These are phyloP conservation scores for Agrotis exclamationis DNA, from an alignment of 2,888 invertebrate species.

Conservation along the genomic window DNA sequence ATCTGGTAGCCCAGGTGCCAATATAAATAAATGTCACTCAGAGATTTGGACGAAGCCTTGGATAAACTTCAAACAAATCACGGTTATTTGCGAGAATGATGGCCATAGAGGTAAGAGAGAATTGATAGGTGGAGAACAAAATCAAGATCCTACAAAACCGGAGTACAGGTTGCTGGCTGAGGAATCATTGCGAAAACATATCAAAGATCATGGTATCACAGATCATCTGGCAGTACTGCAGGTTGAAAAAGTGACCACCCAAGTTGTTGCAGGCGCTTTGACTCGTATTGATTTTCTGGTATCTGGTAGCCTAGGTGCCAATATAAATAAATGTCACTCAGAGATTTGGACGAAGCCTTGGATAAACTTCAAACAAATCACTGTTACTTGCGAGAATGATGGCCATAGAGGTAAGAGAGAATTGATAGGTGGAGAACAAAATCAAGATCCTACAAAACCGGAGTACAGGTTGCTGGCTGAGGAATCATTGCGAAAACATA, in stretches of 20 bases:
- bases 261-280: conserved; percentile 65
- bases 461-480: background rate
- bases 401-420: conserved; percentile 52
- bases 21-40: background rate
- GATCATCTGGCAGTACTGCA: conserved; percentile 40
- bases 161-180: background rate
- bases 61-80: background rate
- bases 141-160: background rate
- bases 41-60: background rate
- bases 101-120: background rate
- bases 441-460: background rate
- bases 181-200: conserved; percentile 55
- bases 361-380: conserved; percentile 50
- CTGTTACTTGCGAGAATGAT: conserved; percentile 49
- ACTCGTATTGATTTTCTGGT: conserved; percentile 63
- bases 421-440: background rate
- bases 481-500: conserved; percentile 55
- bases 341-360: conserved; percentile 58
- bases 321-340: conserved; percentile 53
- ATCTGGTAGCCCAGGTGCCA: no score
- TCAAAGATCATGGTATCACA: conserved; percentile 14
- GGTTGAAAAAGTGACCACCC: conserved; percentile 63
- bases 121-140: background rate
- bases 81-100: background rate
- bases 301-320: background rate